Conservation (phyloP, 2,888 invertebrate species). For the Agrochola macilenta region DNA sequence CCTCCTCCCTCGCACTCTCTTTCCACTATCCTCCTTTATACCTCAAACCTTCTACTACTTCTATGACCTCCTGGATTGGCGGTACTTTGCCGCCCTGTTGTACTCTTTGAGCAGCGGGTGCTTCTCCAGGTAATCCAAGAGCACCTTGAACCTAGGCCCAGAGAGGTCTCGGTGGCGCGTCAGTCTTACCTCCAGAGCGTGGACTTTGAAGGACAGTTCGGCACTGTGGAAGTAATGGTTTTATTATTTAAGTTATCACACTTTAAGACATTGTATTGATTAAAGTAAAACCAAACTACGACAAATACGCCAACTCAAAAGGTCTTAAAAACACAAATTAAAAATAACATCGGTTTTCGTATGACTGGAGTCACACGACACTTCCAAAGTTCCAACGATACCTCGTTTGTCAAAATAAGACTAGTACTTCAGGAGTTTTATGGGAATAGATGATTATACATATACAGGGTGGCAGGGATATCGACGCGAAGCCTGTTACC, state of each 20-base stretch:
- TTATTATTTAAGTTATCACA: background rate
- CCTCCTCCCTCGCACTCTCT: background rate
- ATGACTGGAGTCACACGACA: no score
- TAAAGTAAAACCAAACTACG: background rate
- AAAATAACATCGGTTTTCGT: no score
- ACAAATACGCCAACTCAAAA: background rate
- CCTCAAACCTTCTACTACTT: background rate
- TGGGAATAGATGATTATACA: no score
- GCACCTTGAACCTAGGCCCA: slow-evolving; percentile 81
- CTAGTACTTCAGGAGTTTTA: no score
- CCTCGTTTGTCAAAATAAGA: no score
- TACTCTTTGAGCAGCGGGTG: slow-evolving; percentile 84
- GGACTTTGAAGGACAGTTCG: slow-evolving; percentile 87
- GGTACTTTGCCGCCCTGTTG: slow-evolving; percentile 71
- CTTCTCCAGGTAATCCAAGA: slow-evolving; percentile 83
- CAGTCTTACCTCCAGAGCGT: slow-evolving; percentile 91
- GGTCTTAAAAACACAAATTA: background rate
- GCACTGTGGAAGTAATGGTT: slow-evolving; percentile 73
- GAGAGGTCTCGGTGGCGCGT: slow-evolving; percentile 91
- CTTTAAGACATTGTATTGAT: background rate
- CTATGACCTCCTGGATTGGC: slow-evolving; percentile 15
- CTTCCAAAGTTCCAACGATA: no score
- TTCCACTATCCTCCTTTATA: no score
- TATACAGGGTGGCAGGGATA: no score
- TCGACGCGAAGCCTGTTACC: no score